Evolutionary conservation across 2,113 vertebrate species (phyloP).

Genomic region (Crotophaga sulcirostris): DNA sequence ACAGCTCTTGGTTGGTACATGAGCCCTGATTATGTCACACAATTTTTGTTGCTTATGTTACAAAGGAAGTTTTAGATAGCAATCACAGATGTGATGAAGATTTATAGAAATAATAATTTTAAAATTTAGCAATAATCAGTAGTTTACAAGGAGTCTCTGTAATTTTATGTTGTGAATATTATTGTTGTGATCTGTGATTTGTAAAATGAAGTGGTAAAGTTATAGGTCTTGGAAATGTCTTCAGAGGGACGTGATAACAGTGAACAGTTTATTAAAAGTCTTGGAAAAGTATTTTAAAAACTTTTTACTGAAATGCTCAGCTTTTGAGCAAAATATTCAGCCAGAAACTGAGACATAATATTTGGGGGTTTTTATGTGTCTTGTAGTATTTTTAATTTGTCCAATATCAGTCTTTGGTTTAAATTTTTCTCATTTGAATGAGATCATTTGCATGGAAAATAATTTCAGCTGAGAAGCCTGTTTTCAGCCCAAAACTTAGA

Average conservation of each 20-base stretch:
- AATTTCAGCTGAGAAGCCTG: not conserved
- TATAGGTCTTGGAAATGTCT: not conserved
- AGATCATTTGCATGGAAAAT: not conserved
- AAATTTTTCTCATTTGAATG: not conserved
- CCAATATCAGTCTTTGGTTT: accelerated
- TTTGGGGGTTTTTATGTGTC: not conserved
- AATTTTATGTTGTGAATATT: not conserved
- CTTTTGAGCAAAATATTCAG: not conserved
- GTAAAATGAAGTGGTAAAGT: not conserved
- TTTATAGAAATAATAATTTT: not conserved
- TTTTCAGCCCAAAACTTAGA: not conserved
- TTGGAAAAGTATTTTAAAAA: not conserved
- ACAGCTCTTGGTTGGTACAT: not conserved
- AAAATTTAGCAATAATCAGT: not conserved
- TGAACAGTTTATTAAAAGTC: not conserved
- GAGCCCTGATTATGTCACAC: not conserved
- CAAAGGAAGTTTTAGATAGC: not conserved
- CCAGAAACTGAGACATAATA: not conserved
- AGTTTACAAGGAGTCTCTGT: not conserved
- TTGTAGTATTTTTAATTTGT: not conserved
- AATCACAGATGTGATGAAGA: not conserved
- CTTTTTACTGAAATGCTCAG: not conserved
- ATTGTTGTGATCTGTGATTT: not conserved
- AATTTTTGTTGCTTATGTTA: not conserved
- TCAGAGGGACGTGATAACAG: not conserved